phyloP scores from a whole-genome alignment of 1,140 invertebrate genomes.

The Kradibia gibbosae region DNA sequence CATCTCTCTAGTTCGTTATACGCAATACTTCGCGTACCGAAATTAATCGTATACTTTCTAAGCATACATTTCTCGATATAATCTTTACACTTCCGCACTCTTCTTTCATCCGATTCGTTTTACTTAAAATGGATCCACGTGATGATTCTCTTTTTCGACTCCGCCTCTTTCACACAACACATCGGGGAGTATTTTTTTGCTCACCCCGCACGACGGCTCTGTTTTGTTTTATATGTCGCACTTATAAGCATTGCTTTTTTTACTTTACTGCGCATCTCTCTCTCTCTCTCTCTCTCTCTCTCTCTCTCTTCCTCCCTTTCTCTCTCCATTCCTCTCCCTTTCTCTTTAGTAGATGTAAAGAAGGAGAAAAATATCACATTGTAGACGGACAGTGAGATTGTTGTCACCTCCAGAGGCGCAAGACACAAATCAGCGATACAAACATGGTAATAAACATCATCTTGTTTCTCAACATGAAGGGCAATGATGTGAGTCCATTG shows the following conservation, averaged over 20 bases:
- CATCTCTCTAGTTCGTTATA: not conserved
- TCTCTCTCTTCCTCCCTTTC: not conserved
- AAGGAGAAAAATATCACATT: not conserved
- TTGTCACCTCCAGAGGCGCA: not conserved
- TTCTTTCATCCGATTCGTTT: not conserved
- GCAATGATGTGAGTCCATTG: not conserved
- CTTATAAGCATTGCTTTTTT: conserved; percentile 3
- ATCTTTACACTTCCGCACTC: conserved; percentile 4
- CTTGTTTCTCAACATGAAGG: not conserved
- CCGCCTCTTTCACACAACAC: not conserved
- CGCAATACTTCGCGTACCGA: not conserved
- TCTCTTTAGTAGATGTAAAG: not conserved
- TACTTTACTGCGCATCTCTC: not conserved
- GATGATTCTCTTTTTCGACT: not conserved
- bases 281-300: not conserved
- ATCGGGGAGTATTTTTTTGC: not conserved
- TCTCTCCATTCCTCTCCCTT: not conserved
- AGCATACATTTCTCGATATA: too few relatives aligned
- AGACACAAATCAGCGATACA: conserved; percentile 26
- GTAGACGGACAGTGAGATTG: conserved; percentile 22
- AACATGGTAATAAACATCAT: conserved; percentile 11
- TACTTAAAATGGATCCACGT: not conserved
- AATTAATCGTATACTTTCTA: not conserved
- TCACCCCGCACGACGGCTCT: not conserved
- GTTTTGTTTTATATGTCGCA: conserved; percentile 9